Percentiles rank a stretch among this genome's conserved stretches.
Evolutionary conservation across 2,113 vertebrate genomes (phyloP).

Genomic region (Chloroceryle aenea): DNA sequence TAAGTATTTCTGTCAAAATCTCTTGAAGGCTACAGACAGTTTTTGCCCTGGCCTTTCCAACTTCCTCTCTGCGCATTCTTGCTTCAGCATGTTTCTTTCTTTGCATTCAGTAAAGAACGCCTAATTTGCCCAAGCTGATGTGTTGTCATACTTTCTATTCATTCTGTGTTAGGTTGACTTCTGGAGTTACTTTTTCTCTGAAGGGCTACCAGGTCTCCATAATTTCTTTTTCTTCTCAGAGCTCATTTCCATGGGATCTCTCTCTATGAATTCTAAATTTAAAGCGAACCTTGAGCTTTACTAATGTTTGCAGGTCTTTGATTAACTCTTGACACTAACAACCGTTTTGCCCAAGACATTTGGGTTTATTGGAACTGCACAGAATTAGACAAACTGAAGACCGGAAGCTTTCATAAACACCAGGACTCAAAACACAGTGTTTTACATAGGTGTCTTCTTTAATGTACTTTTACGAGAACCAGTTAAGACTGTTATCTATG

Average conservation of each 20-base stretch:
- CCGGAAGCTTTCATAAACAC: not conserved
- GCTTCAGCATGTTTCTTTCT: not conserved
- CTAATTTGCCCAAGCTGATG: not conserved
- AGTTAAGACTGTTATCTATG: not conserved
- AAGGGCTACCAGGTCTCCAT: not conserved
- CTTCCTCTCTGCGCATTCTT: not conserved
- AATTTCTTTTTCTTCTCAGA: not conserved
- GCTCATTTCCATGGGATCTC: not conserved
- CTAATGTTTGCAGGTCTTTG: not conserved
- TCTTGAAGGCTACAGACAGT: not conserved
- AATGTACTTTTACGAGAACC: not conserved
- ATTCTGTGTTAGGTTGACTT: not conserved
- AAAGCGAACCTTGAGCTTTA: not conserved
- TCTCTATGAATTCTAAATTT: not conserved
- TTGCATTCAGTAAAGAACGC: not conserved
- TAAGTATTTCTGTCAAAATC: not conserved
- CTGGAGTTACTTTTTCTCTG: not conserved
- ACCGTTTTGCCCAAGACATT: not conserved
- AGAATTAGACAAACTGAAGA: not conserved
- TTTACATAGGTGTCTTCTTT: not conserved
- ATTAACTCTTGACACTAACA: not conserved
- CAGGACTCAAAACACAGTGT: not conserved
- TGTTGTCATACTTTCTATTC: not conserved
- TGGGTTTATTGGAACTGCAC: not conserved
- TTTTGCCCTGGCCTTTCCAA: not conserved